phyloP scores from a whole-genome alignment of 2,888 invertebrate genomes.

The Pachydiplax longipennis region DNA sequence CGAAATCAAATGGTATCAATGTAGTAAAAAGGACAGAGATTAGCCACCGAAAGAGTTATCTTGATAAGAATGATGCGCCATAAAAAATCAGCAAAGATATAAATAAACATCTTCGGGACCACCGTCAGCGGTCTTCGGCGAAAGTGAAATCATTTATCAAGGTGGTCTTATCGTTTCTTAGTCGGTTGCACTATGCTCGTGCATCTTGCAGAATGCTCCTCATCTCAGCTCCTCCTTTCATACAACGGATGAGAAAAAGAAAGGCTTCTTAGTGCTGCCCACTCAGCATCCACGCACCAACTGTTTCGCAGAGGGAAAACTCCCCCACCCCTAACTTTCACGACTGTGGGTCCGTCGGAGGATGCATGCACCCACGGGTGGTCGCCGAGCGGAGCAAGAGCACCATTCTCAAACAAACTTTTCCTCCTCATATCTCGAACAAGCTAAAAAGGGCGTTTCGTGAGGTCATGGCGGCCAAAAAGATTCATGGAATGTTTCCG shows the following conservation, averaged over 20 bases:
- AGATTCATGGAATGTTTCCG: neutral
- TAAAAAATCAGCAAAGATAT: neutral
- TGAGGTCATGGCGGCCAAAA: neutral
- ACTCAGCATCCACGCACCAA: neutral
- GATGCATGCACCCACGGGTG: neutral
- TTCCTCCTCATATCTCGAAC: neutral
- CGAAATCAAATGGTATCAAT: neutral
- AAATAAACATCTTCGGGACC: neutral
- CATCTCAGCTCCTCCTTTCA: neutral
- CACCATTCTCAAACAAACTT: neutral
- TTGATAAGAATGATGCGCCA: neutral
- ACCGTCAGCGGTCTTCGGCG: neutral
- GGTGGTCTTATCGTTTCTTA: neutral
- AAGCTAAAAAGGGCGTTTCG: neutral
- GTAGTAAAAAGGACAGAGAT: neutral
- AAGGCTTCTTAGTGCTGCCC: neutral
- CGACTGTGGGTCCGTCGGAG: neutral
- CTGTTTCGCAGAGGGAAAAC: neutral
- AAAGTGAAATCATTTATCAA: neutral
- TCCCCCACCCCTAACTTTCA: neutral
- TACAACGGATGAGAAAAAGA: neutral
- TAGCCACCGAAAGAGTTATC: neutral
- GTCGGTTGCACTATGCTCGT: neutral
- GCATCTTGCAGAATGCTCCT: neutral
- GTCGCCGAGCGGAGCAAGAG: neutral